phyloP scores from a whole-genome alignment of 2,888 invertebrate species.

The Smittia aterrima region DNA sequence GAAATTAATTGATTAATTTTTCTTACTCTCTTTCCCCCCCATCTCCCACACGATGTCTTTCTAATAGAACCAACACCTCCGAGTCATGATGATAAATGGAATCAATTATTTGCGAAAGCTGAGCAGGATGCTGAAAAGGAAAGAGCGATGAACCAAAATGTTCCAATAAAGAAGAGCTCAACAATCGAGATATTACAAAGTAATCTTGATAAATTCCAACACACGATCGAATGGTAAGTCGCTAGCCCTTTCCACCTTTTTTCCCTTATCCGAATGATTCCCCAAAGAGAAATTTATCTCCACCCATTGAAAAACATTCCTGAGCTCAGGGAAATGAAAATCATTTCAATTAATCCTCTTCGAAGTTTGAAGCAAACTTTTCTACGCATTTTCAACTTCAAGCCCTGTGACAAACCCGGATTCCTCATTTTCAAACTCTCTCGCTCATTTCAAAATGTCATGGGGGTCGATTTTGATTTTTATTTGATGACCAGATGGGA shows the following conservation, averaged over 20 bases:
- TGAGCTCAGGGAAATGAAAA: too few relatives aligned
- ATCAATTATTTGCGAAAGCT: constrained; percentile 40
- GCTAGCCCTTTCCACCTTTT: not conserved
- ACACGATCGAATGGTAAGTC: constrained; percentile 35
- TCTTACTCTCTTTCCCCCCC: not conserved
- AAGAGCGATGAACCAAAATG: constrained; percentile 24
- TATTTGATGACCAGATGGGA: constrained; percentile 7
- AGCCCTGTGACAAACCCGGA: not conserved
- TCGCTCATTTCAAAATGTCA: not conserved
- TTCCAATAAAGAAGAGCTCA: constrained; percentile 31
- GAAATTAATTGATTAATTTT: constrained; percentile 38
- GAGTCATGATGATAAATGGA: constrained; percentile 39
- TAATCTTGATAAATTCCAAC: constrained; percentile 40
- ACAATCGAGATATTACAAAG: constrained; percentile 40
- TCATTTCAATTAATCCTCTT: not conserved
- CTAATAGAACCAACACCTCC: constrained; percentile 37
- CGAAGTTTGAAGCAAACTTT: too few relatives aligned
- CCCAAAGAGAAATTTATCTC: not conserved
- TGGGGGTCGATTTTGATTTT: not conserved
- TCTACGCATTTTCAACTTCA: too few relatives aligned
- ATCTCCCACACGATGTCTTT: not conserved
- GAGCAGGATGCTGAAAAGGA: constrained; percentile 37
- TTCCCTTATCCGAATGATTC: not conserved
- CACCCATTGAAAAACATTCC: too few relatives aligned
- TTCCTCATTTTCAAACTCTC: not conserved